Conservation (phyloP, 1,140 invertebrate species). For the Drosophila guanche region DNA sequence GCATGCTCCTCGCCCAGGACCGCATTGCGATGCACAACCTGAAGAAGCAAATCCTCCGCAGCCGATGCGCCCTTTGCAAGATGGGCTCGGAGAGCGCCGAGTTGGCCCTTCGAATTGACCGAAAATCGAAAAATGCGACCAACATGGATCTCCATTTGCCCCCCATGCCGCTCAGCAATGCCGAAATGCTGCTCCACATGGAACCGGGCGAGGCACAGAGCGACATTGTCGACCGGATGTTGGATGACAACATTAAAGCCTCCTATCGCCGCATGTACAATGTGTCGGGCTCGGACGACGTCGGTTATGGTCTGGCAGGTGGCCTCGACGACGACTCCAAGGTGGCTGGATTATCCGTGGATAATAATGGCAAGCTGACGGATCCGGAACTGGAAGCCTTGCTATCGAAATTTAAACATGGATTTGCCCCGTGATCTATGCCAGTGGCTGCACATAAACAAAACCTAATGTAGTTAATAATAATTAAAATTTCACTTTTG, state of each 20-base stretch:
- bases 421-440: too few relatives aligned
- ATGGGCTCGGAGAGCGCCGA: slow-evolving; percentile 68
- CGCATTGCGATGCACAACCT: slow-evolving; percentile 69
- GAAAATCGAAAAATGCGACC: not conserved
- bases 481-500: too few relatives aligned
- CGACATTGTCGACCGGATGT: slow-evolving; percentile 73
- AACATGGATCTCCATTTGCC: not conserved
- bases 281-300: slow-evolving; percentile 38
- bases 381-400: slow-evolving; percentile 43
- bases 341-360: slow-evolving; percentile 34
- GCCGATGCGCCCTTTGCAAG: slow-evolving; percentile 73
- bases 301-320: slow-evolving; percentile 44
- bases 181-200: slow-evolving; percentile 18
- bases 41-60: slow-evolving; percentile 59
- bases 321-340: slow-evolving; percentile 77
- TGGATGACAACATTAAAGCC: slow-evolving; percentile 77
- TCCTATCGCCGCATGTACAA: slow-evolving; percentile 74
- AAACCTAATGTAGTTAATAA: too few relatives aligned
- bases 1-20: slow-evolving; percentile 71
- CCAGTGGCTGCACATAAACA: too few relatives aligned
- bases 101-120: slow-evolving; percentile 26
- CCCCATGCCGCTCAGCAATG: slow-evolving; percentile 13
- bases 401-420: not conserved
- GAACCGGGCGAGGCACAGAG: slow-evolving; percentile 11
- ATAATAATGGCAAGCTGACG: slow-evolving; percentile 40